Evolutionary conservation across 2,113 vertebrate genomes (phyloP).

Genomic region (Ptilonorhynchus violaceus): DNA sequence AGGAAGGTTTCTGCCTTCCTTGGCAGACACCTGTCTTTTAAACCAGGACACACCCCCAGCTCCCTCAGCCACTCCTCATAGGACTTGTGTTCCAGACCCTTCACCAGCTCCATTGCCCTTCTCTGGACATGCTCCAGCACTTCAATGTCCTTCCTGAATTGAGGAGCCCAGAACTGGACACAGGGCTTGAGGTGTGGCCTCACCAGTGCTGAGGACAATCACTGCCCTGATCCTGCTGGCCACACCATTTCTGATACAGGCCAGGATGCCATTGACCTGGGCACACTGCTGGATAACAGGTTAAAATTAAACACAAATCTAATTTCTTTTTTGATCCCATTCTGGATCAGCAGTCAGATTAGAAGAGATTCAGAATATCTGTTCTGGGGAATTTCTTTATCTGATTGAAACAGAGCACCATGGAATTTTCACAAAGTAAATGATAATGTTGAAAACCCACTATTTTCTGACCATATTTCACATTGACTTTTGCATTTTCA

Average conservation of each 20-base stretch:
- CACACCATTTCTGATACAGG: neutral
- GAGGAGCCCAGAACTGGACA: neutral
- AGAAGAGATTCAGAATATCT: neutral
- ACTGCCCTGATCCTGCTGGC: neutral
- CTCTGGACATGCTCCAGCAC: fast-evolving
- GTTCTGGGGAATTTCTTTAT: neutral
- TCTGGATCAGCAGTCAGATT: neutral
- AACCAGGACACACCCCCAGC: too few relatives aligned
- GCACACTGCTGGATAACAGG: neutral
- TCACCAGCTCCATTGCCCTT: fast-evolving
- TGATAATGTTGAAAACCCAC: neutral
- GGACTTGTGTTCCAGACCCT: neutral
- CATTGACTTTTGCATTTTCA: neutral
- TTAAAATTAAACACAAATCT: neutral
- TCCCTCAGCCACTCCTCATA: neutral
- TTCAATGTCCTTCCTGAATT: fast-evolving
- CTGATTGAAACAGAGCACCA: neutral
- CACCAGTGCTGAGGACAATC: neutral
- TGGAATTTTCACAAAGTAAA: neutral
- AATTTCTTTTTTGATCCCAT: neutral
- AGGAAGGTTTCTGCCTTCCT: too few relatives aligned
- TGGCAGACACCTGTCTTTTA: too few relatives aligned
- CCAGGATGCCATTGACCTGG: neutral
- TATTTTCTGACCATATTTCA: neutral
- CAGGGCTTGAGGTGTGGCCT: fast-evolving